Evolutionary conservation across 2,797 vertebrate genomes (phyloP).

Genomic region (Karalla daura): DNA sequence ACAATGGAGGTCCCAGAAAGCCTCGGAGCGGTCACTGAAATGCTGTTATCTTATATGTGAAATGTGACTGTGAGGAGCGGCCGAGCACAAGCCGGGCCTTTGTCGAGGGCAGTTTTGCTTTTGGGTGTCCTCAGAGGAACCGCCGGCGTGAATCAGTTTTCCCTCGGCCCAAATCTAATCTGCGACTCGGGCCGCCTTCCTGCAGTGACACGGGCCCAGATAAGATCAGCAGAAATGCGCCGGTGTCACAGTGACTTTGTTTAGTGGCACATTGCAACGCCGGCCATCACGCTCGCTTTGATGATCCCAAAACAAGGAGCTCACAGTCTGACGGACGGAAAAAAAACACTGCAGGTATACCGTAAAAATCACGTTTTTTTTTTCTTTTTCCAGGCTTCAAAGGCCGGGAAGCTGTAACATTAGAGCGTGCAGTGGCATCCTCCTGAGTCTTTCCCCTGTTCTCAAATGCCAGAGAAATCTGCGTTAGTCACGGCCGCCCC

Average conservation of each 20-base stretch:
- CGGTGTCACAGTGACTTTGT: not conserved
- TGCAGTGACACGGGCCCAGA: slow-evolving; percentile 25
- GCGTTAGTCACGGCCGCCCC: no score
- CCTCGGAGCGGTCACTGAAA: slow-evolving; percentile 1
- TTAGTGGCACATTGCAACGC: not conserved
- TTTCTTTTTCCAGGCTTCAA: no score
- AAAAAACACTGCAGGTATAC: no score
- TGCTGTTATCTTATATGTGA: not conserved
- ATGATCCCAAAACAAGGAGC: not conserved
- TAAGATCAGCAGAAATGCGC: slow-evolving; percentile 23
- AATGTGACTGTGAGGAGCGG: slow-evolving; percentile 1
- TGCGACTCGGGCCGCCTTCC: slow-evolving; percentile 26
- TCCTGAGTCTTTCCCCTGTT: no score
- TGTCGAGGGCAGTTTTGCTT: not conserved
- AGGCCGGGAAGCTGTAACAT: no score
- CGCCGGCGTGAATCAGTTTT: slow-evolving; percentile 39
- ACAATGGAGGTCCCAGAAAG: not conserved
- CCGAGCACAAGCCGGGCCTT: slow-evolving; percentile 1
- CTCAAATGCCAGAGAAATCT: no score
- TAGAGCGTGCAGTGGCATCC: no score
- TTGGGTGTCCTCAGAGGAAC: slow-evolving; percentile 16
- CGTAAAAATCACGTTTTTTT: no score
- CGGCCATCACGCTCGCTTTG: not conserved
- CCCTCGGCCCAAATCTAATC: slow-evolving; percentile 47
- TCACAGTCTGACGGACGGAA: no score